phyloP scores from a whole-genome alignment of 2,113 vertebrate genomes.

The Emydura subglobosa region DNA sequence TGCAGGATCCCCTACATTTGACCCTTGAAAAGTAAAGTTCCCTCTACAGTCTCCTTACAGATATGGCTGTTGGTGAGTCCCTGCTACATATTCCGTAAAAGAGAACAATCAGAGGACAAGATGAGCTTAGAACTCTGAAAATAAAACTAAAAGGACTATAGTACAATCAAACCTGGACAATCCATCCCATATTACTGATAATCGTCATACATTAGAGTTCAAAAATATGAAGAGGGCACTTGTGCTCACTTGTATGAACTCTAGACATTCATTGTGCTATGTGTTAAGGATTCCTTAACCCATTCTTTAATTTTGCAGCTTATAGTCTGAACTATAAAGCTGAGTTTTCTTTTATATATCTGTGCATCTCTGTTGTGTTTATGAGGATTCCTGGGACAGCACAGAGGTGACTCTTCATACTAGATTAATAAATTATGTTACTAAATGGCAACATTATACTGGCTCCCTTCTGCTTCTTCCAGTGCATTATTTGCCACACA shows the following conservation, averaged over 20 bases:
- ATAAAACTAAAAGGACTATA: not conserved
- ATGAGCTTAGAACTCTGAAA: not conserved
- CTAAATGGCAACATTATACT: not conserved
- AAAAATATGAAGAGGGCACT: not conserved
- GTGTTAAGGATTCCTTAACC: not conserved
- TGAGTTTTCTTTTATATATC: slow-evolving; percentile 11
- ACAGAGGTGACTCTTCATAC: not conserved
- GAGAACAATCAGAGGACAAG: not conserved
- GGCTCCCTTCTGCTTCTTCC: not conserved
- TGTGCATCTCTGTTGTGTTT: not conserved
- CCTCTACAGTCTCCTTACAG: not conserved
- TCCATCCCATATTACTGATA: not conserved
- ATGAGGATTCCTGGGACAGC: not conserved
- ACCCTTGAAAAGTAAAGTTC: not conserved
- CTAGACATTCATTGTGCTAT: not conserved
- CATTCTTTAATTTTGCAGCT: slow-evolving; percentile 10
- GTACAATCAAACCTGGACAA: not conserved
- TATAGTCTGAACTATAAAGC: not conserved
- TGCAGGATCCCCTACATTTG: not conserved
- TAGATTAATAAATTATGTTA: not conserved
- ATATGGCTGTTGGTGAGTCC: not conserved
- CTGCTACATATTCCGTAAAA: not conserved
- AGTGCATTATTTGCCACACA: not conserved
- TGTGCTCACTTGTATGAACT: not conserved
- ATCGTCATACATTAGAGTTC: not conserved